Percentiles rank a stretch among this genome's conserved stretches.
These are phyloP conservation scores for Gobio occitaniae DNA, from an alignment of 2,797 vertebrate species.

Conservation along the genomic window DNA sequence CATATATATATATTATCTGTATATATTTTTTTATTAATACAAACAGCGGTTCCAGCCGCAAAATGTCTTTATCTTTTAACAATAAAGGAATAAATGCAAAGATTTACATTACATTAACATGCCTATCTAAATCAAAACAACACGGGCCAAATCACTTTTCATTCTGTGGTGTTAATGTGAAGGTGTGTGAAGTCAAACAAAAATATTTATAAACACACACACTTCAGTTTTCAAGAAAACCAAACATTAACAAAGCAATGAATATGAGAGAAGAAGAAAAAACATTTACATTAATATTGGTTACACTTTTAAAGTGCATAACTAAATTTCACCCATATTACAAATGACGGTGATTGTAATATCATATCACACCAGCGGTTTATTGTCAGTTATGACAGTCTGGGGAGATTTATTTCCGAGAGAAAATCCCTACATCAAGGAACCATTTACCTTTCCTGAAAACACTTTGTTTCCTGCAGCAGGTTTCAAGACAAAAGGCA, in stretches of 20 bases:
- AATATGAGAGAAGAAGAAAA: neutral
- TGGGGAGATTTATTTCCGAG: slow-evolving; percentile 54
- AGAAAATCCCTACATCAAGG: slow-evolving; percentile 60
- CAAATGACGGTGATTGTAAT: slow-evolving; percentile 62
- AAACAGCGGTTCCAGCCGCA: slow-evolving; percentile 70
- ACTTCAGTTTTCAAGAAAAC: neutral
- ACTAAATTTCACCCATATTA: slow-evolving; percentile 73
- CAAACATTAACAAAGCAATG: neutral
- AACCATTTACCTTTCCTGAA: slow-evolving; percentile 53
- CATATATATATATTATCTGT: slow-evolving; percentile 74
- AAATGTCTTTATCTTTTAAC: slow-evolving; percentile 76
- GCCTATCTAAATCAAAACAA: slow-evolving; percentile 78
- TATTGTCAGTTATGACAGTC: slow-evolving; percentile 59
- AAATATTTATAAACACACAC: neutral
- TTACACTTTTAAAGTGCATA: slow-evolving; percentile 70
- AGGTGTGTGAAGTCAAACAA: slow-evolving; percentile 10
- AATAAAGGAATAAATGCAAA: slow-evolving; percentile 79
- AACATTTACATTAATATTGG: neutral
- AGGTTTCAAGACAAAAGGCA: slow-evolving; percentile 34
- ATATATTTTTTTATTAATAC: slow-evolving; percentile 80
- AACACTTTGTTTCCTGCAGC: slow-evolving; percentile 41
- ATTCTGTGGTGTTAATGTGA: slow-evolving; percentile 66
- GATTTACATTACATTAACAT: slow-evolving; percentile 82
- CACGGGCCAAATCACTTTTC: slow-evolving; percentile 47
- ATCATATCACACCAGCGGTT: slow-evolving; percentile 64